These are phyloP conservation scores for Phymanthus crucifer DNA, from an alignment of 92 coral and sea anemone genomes.

Conservation along the genomic window DNA sequence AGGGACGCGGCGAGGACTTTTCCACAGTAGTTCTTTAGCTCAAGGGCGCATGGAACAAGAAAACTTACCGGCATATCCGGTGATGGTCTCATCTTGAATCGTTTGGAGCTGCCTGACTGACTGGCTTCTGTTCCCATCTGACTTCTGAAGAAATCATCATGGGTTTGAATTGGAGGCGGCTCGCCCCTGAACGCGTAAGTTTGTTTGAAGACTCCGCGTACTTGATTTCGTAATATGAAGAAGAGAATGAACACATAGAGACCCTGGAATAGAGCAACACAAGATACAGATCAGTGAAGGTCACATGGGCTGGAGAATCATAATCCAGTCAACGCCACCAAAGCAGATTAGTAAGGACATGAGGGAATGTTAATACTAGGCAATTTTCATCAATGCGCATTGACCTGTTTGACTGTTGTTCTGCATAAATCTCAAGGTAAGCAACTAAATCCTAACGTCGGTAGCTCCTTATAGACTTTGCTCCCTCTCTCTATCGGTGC, in stretches of 20 bases:
- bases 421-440: no score
- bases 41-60: no score
- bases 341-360: no score
- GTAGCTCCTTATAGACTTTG: no score
- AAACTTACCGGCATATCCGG: conserved; percentile 76
- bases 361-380: no score
- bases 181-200: conserved; percentile 76
- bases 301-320: background rate
- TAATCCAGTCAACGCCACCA: no score
- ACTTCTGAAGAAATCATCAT: conserved; percentile 83
- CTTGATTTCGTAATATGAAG: conserved; percentile 92
- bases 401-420: no score
- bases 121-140: conserved; percentile 84
- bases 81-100: conserved; percentile 70
- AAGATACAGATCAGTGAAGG: background rate
- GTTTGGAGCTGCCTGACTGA: conserved; percentile 67
- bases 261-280: conserved; percentile 53
- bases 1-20: no score
- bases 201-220: conserved; percentile 79
- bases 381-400: no score
- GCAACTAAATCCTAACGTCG: no score
- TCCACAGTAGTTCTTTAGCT: no score
- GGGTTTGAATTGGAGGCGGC: conserved; percentile 81
- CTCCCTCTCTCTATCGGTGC: no score
- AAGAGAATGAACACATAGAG: conserved; percentile 87